Percentiles rank a stretch among this genome's conserved stretches.
These are phyloP conservation scores for Haliclona indistincta DNA, from an alignment of 37 sponge, comb jelly and placozoan species.

Conservation along the genomic window DNA sequence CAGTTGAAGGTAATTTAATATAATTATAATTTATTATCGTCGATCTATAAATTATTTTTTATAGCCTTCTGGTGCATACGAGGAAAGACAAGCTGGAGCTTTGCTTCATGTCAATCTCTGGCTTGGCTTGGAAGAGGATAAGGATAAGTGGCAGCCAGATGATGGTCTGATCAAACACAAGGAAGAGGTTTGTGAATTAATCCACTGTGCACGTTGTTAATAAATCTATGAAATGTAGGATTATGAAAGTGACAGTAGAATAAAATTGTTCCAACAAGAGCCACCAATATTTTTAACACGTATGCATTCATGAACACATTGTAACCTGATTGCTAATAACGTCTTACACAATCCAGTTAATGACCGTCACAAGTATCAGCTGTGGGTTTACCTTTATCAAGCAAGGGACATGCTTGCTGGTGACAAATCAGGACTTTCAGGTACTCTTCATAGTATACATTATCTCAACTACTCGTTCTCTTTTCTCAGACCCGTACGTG, in stretches of 20 bases:
- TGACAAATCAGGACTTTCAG: constrained; percentile 93
- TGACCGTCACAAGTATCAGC: constrained; percentile 90
- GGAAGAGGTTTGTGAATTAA: too few species aligned
- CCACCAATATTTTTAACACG: too few species aligned
- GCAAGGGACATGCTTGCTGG: constrained; percentile 90
- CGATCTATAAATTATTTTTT: too few species aligned
- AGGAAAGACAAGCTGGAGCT: constrained; percentile 50
- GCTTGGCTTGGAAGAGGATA: constrained; percentile 87
- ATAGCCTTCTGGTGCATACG: too few species aligned
- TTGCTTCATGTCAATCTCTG: constrained; percentile 84
- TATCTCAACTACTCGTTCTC: background rate
- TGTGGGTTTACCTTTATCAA: constrained; percentile 97
- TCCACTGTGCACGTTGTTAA: too few species aligned
- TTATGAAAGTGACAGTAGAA: too few species aligned
- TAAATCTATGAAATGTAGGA: too few species aligned
- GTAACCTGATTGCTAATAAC: too few species aligned
- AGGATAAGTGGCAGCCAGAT: constrained; percentile 52
- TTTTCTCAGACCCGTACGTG: constrained; percentile 80
- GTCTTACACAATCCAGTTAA: too few species aligned
- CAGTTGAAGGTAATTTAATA: constrained; percentile 66
- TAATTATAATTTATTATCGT: background rate
- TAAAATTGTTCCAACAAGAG: too few species aligned
- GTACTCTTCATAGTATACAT: constrained; percentile 1
- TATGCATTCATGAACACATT: too few species aligned
- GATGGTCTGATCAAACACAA: too few species aligned